These are phyloP conservation scores for Bembecia ichneumoniformis DNA, from an alignment of 2,888 invertebrate species.

Conservation along the genomic window DNA sequence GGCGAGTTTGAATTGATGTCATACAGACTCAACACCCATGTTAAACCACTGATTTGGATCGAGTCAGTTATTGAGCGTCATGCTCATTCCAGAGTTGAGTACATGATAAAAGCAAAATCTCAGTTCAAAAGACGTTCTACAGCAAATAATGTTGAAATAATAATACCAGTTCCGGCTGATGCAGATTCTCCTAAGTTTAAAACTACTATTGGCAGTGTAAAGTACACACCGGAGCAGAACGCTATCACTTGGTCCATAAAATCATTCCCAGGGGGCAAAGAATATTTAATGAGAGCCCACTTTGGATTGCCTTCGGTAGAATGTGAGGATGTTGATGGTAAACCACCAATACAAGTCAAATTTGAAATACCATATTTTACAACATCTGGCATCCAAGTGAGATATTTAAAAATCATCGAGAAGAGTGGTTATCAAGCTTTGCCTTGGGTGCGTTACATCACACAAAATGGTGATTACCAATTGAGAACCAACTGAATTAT, in stretches of 20 bases:
- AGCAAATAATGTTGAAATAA: slow-evolving; percentile 98
- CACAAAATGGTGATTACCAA: slow-evolving; percentile 99
- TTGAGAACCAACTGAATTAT: slow-evolving; percentile 86
- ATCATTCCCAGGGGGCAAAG: slow-evolving; percentile 98
- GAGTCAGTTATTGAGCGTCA: slow-evolving; percentile 98
- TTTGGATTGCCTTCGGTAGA: slow-evolving; percentile 97
- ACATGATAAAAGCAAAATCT: slow-evolving; percentile 99
- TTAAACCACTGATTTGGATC: slow-evolving; percentile 98
- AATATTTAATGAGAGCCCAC: slow-evolving; percentile 97
- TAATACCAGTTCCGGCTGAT: slow-evolving; percentile 95
- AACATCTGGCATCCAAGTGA: slow-evolving; percentile 97
- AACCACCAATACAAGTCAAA: slow-evolving; percentile 98
- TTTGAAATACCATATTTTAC: slow-evolving; percentile 99
- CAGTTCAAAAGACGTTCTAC: slow-evolving; percentile 98
- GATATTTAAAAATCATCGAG: slow-evolving; percentile 97
- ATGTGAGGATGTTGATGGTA: slow-evolving; percentile 94
- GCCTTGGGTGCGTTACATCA: slow-evolving; percentile 99
- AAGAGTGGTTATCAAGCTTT: slow-evolving; percentile 99
- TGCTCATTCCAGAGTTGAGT: slow-evolving; percentile 97
- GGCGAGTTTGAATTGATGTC: slow-evolving; percentile 99
- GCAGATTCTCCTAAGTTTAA: slow-evolving; percentile 99
- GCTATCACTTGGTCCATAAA: slow-evolving; percentile 98
- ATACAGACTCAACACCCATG: slow-evolving; percentile 95
- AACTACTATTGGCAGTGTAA: slow-evolving; percentile 96
- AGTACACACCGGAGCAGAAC: slow-evolving; percentile 97